Evolutionary conservation across 2,888 invertebrate species (phyloP).

Genomic region (Mactromeris polynyma): DNA sequence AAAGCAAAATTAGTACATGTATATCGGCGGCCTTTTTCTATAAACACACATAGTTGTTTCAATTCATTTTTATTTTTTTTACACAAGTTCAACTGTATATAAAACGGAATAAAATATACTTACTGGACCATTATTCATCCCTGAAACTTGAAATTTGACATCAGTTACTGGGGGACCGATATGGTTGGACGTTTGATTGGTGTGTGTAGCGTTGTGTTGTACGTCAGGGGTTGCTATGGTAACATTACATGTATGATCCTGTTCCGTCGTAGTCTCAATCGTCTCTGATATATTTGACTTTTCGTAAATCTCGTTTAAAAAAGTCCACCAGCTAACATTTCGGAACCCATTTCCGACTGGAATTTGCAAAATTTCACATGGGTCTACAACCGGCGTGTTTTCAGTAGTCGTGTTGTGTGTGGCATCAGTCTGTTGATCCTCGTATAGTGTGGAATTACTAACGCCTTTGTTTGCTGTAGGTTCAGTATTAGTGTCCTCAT

Average conservation of each 20-base stretch:
- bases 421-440: background rate
- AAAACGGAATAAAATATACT: background rate
- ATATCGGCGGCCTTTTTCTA: too few relatives aligned
- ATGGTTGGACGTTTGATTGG: background rate
- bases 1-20: too few relatives aligned
- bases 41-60: too few relatives aligned
- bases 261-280: background rate
- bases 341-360: constrained; percentile 19
- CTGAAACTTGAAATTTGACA: constrained; percentile 59
- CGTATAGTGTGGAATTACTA: background rate
- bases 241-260: background rate
- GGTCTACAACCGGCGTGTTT: background rate
- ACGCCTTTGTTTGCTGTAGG: background rate
- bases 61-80: too few relatives aligned
- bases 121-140: constrained; percentile 45
- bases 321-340: background rate
- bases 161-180: constrained; percentile 48
- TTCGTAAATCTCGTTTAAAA: constrained; percentile 8
- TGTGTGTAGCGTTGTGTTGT: background rate
- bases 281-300: constrained; percentile 2
- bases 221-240: background rate
- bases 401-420: background rate
- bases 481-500: background rate
- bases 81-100: too few relatives aligned
- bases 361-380: constrained; percentile 17